A percentile compares a stretch with the other conserved stretches of the same genome.
phyloP scores from a whole-genome alignment of 2,797 vertebrate species.

The Semotilus atromaculatus region DNA sequence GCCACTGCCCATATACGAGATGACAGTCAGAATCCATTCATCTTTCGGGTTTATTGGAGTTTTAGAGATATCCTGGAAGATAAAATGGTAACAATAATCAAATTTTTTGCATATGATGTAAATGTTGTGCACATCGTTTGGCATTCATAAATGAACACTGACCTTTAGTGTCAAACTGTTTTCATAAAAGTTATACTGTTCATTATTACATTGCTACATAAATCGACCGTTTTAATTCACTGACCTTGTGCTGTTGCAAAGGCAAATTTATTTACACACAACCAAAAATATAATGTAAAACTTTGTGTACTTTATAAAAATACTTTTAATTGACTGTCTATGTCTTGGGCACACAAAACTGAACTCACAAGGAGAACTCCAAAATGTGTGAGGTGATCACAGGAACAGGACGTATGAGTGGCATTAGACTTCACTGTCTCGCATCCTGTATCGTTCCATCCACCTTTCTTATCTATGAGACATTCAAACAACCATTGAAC shows the following conservation, averaged over 20 bases:
- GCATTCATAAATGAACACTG: not conserved
- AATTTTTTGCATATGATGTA: not conserved
- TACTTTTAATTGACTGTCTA: not conserved
- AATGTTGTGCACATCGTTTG: not conserved
- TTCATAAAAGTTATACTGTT: not conserved
- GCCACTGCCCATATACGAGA: conserved; percentile 86
- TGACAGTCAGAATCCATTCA: conserved; percentile 76
- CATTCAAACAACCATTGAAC: conserved; percentile 44
- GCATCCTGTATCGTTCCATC: conserved; percentile 87
- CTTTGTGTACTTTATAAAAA: not conserved
- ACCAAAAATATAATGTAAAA: not conserved
- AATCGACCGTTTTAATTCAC: not conserved
- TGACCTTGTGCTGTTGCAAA: not conserved
- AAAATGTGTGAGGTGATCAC: conserved; percentile 94
- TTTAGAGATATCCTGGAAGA: conserved; percentile 81
- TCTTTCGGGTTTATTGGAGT: conserved; percentile 66
- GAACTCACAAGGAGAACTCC: conserved; percentile 89
- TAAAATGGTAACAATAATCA: not conserved
- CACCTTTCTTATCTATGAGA: conserved; percentile 82
- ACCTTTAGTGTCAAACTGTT: conserved; percentile 11
- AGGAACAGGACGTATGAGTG: conserved; percentile 86
- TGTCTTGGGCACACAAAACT: not conserved
- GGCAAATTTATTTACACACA: not conserved
- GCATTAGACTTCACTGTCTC: conserved; percentile 70
- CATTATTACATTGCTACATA: not conserved